A percentile compares a stretch with the other conserved stretches of the same genome.
These are phyloP conservation scores for Bostrychus sinensis DNA, from an alignment of 2,113 vertebrate species.

Conservation along the genomic window DNA sequence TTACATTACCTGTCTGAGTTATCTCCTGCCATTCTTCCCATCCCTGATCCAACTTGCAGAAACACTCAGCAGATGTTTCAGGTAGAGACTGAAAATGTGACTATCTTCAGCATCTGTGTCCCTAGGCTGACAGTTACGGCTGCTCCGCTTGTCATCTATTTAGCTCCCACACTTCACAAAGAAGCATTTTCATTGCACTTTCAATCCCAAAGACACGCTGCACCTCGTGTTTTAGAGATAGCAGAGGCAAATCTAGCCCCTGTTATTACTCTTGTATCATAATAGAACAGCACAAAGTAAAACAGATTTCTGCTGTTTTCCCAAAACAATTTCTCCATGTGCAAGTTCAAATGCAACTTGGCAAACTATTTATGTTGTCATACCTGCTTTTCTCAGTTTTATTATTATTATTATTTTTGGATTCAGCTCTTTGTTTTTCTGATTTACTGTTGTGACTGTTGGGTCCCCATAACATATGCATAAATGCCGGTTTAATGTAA, in stretches of 20 bases:
- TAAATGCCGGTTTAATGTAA: too few relatives aligned
- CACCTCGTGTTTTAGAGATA: constrained; percentile 9
- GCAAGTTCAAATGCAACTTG: background rate
- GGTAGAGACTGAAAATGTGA: constrained; percentile 37
- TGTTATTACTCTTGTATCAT: constrained; percentile 1
- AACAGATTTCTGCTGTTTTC: background rate
- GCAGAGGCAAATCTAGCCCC: constrained; percentile 5
- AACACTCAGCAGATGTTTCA: constrained; percentile 39
- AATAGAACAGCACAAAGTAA: background rate
- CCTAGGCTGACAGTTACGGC: constrained; percentile 24
- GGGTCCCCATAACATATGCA: too few relatives aligned
- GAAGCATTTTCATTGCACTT: constrained; percentile 12
- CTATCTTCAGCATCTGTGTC: constrained; percentile 27
- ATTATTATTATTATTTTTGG: too few relatives aligned
- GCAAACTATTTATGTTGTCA: background rate
- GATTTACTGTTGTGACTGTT: too few relatives aligned
- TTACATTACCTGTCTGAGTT: background rate
- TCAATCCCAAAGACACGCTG: constrained; percentile 15
- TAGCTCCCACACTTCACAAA: constrained; percentile 26
- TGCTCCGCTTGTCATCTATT: constrained; percentile 40
- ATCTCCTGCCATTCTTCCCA: constrained; percentile 9
- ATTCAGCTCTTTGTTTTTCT: too few relatives aligned
- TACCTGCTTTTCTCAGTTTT: too few relatives aligned
- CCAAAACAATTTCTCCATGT: background rate
- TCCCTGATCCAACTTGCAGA: constrained; percentile 12